phyloP scores from a whole-genome alignment of 2,888 invertebrate genomes.

The Bellardia bayeri region DNA sequence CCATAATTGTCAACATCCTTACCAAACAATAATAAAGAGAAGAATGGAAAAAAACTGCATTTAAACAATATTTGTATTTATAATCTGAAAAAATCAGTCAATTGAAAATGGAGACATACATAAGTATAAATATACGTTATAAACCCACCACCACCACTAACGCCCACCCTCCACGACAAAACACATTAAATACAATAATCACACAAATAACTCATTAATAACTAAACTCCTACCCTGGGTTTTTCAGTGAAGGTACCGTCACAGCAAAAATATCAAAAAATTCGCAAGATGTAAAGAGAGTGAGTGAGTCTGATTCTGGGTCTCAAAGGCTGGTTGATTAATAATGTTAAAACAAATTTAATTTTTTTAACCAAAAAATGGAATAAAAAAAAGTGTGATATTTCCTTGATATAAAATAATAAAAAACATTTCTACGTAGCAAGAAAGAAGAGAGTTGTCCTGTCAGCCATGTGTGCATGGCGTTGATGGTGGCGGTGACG shows the following conservation, averaged over 20 bases:
- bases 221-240: conserved; percentile 9
- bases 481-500: conserved; percentile 1
- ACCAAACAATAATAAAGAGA: not conserved
- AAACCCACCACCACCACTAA: conserved; percentile 41
- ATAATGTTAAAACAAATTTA: too few species aligned
- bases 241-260: not conserved
- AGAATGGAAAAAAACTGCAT: too few species aligned
- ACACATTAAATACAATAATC: not conserved
- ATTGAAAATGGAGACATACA: not conserved
- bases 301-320: too few species aligned
- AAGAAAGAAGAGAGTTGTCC: not conserved
- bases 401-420: too few species aligned
- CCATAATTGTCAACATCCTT: not conserved
- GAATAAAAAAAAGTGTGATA: too few species aligned
- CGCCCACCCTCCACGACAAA: conserved; percentile 41
- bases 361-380: too few species aligned
- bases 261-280: not conserved
- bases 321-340: too few species aligned
- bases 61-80: not conserved
- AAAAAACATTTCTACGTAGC: too few species aligned
- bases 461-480: not conserved
- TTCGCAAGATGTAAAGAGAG: not conserved
- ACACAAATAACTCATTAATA: conserved; percentile 37
- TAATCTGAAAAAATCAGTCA: conserved; percentile 2
- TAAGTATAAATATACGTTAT: not conserved